These are phyloP conservation scores for Trissolcus japonicus DNA, from an alignment of 2,888 invertebrate genomes.

Conservation along the genomic window DNA sequence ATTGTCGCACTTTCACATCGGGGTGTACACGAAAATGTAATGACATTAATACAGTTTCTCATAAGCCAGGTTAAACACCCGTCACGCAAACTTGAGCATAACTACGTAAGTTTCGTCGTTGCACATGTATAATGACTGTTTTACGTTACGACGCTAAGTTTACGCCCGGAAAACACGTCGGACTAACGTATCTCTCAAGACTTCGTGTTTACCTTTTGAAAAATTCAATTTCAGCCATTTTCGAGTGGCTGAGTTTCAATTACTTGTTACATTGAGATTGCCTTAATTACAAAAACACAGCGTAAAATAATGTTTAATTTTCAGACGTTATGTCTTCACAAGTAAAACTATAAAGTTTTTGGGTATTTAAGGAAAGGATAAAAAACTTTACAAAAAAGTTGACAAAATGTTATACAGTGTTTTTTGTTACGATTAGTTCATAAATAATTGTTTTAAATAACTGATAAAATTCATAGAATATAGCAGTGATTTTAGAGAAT, in stretches of 20 bases:
- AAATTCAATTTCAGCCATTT: conserved; percentile 12
- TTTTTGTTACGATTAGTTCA: no score
- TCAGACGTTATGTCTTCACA: neutral
- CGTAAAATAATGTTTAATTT: neutral
- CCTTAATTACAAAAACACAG: neutral
- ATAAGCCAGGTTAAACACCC: conserved; percentile 44
- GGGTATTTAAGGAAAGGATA: no score
- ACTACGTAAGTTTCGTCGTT: conserved; percentile 34
- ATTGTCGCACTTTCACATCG: conserved; percentile 13
- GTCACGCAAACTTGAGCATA: conserved; percentile 26
- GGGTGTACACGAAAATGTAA: conserved; percentile 20
- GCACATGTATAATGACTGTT: conserved; percentile 31
- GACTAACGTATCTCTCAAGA: conserved; percentile 3
- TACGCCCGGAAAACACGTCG: conserved; percentile 10
- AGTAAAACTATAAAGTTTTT: no score
- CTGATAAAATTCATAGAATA: no score
- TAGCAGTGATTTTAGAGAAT: no score
- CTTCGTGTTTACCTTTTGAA: conserved; percentile 3
- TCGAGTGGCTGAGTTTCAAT: neutral
- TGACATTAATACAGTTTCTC: conserved; percentile 41
- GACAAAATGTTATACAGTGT: neutral
- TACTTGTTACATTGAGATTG: neutral
- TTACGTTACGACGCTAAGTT: conserved; percentile 2
- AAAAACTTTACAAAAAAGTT: neutral
- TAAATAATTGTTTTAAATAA: no score